phyloP scores from a whole-genome alignment of 2,888 invertebrate species.

The Drosophila pseudotakahashii region DNA sequence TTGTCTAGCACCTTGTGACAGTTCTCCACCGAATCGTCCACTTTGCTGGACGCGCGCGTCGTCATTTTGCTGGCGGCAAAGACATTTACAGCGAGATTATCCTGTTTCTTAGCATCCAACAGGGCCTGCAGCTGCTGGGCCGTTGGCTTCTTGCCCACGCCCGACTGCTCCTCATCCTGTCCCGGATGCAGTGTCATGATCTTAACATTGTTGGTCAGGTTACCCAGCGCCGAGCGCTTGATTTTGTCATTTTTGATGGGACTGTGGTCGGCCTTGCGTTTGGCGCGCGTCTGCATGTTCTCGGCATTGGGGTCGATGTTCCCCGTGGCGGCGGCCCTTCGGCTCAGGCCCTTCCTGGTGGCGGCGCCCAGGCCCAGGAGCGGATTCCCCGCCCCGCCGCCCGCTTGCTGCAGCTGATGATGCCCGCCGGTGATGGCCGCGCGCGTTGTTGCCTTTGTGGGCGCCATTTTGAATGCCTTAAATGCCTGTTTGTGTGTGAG shows the following conservation, averaged over 20 bases:
- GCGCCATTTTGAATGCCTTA: conserved; percentile 80
- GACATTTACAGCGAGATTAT: conserved; percentile 47
- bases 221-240: conserved; percentile 94
- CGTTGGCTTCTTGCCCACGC: conserved; percentile 59
- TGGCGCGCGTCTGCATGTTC: conserved; percentile 84
- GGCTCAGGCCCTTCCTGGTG: conserved; percentile 76
- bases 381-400: conserved; percentile 49
- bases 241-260: conserved; percentile 90
- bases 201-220: conserved; percentile 89
- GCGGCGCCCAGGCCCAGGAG: conserved; percentile 49
- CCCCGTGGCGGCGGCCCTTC: conserved; percentile 56
- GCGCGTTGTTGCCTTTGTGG: conserved; percentile 79
- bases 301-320: conserved; percentile 80
- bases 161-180: conserved; percentile 81
- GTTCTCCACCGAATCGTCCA: conserved; percentile 60
- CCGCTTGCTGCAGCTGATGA: conserved; percentile 46
- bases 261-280: conserved; percentile 93
- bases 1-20: conserved; percentile 62
- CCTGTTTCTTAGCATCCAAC: conserved; percentile 70
- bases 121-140: conserved; percentile 70
- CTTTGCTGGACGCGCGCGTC: conserved; percentile 74
- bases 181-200: conserved; percentile 70
- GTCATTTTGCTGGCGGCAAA: conserved; percentile 63
- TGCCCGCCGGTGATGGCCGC: conserved; percentile 58
- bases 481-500: conserved; percentile 9